These are phyloP conservation scores for Actinemys pallida DNA, from an alignment of 2,113 vertebrate genomes.

Conservation along the genomic window DNA sequence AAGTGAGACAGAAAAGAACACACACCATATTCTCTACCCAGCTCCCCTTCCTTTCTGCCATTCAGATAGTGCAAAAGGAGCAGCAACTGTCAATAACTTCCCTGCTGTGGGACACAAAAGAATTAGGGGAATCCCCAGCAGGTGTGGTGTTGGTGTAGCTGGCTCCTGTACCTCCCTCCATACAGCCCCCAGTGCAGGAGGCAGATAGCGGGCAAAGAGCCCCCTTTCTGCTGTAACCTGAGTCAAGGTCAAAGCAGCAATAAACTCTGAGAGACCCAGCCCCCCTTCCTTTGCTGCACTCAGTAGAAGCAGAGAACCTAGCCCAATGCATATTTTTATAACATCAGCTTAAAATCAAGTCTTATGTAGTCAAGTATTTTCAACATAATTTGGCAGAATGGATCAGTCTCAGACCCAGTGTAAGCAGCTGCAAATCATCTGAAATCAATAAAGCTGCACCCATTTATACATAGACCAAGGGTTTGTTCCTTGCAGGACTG, in stretches of 20 bases:
- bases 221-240: not conserved
- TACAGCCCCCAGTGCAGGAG: not conserved
- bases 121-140: not conserved
- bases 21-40: not conserved
- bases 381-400: not conserved
- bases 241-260: not conserved
- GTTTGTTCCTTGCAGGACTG: not conserved
- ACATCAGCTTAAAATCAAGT: not conserved
- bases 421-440: not conserved
- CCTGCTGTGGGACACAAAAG: not conserved
- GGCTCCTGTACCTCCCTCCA: not conserved
- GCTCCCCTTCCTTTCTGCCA: not conserved
- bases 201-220: not conserved
- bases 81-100: not conserved
- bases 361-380: not conserved
- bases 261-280: not conserved
- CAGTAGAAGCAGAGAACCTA: not conserved
- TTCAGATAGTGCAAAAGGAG: not conserved
- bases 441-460: not conserved
- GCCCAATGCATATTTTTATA: not conserved
- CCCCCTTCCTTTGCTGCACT: not conserved
- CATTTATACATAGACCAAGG: not conserved
- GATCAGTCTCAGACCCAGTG: not conserved
- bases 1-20: conserved; percentile 7
- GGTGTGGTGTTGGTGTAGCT: not conserved